A percentile compares a stretch with the other conserved stretches of the same genome.
Conservation (phyloP, 2,797 vertebrate genomes). For the Vireo griseus region DNA sequence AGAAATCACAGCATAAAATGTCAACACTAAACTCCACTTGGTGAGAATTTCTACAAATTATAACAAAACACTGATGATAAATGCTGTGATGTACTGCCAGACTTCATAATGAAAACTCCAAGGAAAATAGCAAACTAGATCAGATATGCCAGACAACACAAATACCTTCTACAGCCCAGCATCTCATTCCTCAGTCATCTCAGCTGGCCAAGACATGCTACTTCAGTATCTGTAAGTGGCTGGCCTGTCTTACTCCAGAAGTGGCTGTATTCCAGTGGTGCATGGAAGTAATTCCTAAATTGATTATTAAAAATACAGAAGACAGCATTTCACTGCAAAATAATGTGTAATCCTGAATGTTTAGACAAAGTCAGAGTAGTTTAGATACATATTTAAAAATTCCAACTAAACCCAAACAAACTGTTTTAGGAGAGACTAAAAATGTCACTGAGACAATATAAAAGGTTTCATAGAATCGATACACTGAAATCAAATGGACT, state of each 20-base stretch:
- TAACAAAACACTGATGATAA: conserved; percentile 30
- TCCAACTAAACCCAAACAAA: not conserved
- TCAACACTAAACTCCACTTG: conserved; percentile 11
- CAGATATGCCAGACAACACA: conserved; percentile 15
- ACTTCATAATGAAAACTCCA: conserved; percentile 16
- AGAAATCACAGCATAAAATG: conserved; percentile 12
- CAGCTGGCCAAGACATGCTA: not conserved
- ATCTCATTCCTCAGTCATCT: not conserved
- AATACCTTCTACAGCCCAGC: not conserved
- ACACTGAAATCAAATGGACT: not conserved
- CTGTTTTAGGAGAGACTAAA: not conserved
- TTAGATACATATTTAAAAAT: not conserved
- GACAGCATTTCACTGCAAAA: not conserved
- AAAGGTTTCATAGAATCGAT: not conserved
- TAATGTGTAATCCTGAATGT: not conserved
- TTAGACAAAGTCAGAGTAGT: not conserved
- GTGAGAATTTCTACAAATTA: conserved; percentile 32
- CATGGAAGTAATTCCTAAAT: not conserved
- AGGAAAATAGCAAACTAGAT: conserved; percentile 15
- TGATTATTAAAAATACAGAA: not conserved
- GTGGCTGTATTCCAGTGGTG: not conserved
- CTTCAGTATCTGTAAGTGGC: not conserved
- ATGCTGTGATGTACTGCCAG: conserved; percentile 20
- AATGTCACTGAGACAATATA: not conserved
- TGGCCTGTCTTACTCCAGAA: not conserved